Conservation (phyloP, 2,888 invertebrate genomes). For the Torymus aiolomorphi region DNA sequence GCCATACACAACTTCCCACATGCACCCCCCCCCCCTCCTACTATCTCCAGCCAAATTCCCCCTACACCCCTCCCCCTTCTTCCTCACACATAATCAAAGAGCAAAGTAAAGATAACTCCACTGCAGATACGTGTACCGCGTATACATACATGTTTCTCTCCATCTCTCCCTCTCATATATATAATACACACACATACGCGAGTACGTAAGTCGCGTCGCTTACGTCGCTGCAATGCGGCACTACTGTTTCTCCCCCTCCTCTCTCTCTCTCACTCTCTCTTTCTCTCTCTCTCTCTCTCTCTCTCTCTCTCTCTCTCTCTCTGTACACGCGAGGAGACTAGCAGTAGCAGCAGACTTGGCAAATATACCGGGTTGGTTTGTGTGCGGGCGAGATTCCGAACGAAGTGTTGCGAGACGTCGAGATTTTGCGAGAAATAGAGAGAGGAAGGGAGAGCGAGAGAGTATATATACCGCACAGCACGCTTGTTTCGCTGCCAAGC, state of each 20-base stretch:
- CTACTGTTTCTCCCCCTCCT: not conserved
- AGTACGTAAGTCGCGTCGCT: not conserved
- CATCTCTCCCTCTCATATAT: not conserved
- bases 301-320: not conserved
- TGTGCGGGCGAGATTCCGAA: slow-evolving; percentile 24
- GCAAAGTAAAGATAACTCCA: slow-evolving; percentile 38
- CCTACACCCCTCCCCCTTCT: not conserved
- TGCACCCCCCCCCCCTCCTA: too few relatives aligned
- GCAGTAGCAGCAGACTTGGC: slow-evolving; percentile 22
- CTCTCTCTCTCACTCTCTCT: slow-evolving; percentile 1
- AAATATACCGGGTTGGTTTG: not conserved
- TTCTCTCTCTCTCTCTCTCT: slow-evolving; percentile 6
- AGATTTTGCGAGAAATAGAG: slow-evolving; percentile 18
- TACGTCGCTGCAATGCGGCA: slow-evolving; percentile 49
- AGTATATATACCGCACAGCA: not conserved
- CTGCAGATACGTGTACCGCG: not conserved
- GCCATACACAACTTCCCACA: too few relatives aligned
- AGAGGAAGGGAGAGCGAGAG: too few relatives aligned
- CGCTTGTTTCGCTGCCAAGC: slow-evolving; percentile 38
- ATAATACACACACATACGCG: too few relatives aligned
- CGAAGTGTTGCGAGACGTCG: slow-evolving; percentile 3
- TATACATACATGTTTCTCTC: not conserved
- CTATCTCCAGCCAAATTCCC: too few relatives aligned
- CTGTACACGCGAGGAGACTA: slow-evolving; percentile 13
- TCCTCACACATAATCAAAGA: slow-evolving; percentile 34